These are phyloP conservation scores for Dioctria rufipes DNA, from an alignment of 2,888 invertebrate species.

Conservation along the genomic window DNA sequence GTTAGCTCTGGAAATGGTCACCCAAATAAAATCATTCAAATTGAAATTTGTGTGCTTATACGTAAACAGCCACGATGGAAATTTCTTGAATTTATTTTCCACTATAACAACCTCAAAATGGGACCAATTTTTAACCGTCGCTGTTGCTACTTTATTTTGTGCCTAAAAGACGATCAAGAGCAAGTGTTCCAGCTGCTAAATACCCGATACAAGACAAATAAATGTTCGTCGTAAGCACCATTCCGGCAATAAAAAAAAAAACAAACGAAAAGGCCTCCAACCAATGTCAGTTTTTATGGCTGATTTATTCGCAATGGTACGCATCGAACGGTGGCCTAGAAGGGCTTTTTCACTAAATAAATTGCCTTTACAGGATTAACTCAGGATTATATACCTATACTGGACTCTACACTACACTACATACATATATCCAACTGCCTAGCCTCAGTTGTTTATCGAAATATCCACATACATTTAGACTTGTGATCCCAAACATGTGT, in stretches of 20 bases:
- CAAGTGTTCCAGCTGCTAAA: conserved; percentile 22
- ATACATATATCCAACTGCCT: not conserved
- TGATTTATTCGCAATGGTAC: conserved; percentile 22
- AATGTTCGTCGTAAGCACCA: not conserved
- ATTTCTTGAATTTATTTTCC: conserved; percentile 11
- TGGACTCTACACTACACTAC: no score
- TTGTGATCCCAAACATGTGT: conserved; percentile 10
- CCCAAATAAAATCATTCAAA: not conserved
- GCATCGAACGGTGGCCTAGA: conserved; percentile 6
- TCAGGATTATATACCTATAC: not conserved
- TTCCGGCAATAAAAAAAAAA: conserved; percentile 10
- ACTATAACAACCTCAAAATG: not conserved
- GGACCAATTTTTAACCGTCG: conserved; percentile 16
- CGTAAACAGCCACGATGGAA: conserved; percentile 3
- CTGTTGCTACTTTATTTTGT: not conserved
- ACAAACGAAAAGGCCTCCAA: not conserved
- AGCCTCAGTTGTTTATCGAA: conserved; percentile 15
- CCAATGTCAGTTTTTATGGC: conserved; percentile 47
- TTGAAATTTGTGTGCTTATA: conserved; percentile 7
- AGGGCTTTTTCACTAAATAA: conserved; percentile 41
- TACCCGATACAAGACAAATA: conserved; percentile 38
- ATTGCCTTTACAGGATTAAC: conserved; percentile 41
- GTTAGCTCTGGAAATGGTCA: not conserved
- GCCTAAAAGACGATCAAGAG: conserved; percentile 18
- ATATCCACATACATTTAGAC: not conserved